These are phyloP conservation scores for Staurois parvus DNA, from an alignment of 2,797 vertebrate species.

Conservation along the genomic window DNA sequence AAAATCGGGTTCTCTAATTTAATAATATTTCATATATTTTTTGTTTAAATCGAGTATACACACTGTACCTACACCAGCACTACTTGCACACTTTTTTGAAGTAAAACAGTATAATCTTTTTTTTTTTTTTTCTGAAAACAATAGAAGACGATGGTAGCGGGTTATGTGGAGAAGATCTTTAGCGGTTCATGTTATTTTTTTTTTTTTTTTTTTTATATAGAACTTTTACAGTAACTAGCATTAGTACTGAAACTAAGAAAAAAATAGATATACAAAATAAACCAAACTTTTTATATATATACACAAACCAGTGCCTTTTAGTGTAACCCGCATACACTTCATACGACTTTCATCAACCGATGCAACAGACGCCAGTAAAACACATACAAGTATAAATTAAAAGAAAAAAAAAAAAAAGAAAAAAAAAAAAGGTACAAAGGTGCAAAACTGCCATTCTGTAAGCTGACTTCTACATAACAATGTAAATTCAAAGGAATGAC, in stretches of 20 bases:
- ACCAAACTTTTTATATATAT: slow-evolving; percentile 80
- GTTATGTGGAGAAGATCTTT: slow-evolving; percentile 73
- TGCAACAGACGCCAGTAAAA: slow-evolving; percentile 78
- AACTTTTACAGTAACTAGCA: slow-evolving; percentile 85
- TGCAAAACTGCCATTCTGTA: slow-evolving; percentile 78
- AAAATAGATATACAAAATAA: slow-evolving; percentile 83
- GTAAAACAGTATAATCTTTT: slow-evolving; percentile 76
- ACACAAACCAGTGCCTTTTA: slow-evolving; percentile 90
- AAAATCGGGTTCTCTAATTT: slow-evolving; percentile 75
- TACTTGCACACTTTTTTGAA: slow-evolving; percentile 87
- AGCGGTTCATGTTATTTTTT: slow-evolving; percentile 77
- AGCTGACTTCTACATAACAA: slow-evolving; percentile 68
- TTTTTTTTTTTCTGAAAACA: slow-evolving; percentile 80
- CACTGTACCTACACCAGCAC: slow-evolving; percentile 93
- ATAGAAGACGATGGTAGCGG: slow-evolving; percentile 83
- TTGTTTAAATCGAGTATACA: slow-evolving; percentile 90
- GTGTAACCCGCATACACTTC: slow-evolving; percentile 74
- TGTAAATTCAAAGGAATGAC: slow-evolving; percentile 67
- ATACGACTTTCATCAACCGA: slow-evolving; percentile 70
- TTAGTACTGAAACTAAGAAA: slow-evolving; percentile 86
- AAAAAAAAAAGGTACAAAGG: slow-evolving; percentile 75
- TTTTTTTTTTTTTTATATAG: too few relatives aligned
- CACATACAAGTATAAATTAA: slow-evolving; percentile 83
- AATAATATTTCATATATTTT: slow-evolving; percentile 91
- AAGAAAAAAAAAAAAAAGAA: not conserved